Percentiles rank a stretch among this genome's conserved stretches.
Conservation (phyloP, 2,888 invertebrate genomes). For the Lepidocyrtinus sp. region DNA sequence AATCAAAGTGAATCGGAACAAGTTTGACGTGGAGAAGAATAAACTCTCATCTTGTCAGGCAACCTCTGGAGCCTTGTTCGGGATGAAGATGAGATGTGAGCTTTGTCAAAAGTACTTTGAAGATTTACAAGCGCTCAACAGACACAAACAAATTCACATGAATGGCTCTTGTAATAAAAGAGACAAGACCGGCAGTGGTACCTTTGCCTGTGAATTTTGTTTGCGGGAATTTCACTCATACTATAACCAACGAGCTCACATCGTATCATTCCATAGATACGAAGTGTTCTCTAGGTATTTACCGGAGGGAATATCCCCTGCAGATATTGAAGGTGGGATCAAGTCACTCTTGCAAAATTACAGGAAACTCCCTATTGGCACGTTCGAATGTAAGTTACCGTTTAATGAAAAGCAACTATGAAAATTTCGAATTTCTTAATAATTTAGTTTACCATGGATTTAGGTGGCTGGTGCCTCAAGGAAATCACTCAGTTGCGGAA, state of each 20-base stretch:
- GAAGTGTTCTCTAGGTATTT: slow-evolving; percentile 18
- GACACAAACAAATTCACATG: slow-evolving; percentile 4
- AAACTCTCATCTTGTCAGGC: no score
- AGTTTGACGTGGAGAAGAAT: background rate
- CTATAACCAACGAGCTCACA: slow-evolving; percentile 25
- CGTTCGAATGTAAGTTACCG: slow-evolving; percentile 23
- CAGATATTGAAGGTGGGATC: background rate
- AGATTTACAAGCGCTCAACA: slow-evolving; percentile 23
- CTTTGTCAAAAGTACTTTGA: slow-evolving; percentile 32
- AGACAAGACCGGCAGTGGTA: background rate
- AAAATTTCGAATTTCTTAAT: no score
- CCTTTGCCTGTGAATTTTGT: slow-evolving; percentile 25
- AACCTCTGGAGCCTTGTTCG: slow-evolving; percentile 17
- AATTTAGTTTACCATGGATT: no score
- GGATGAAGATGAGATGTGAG: slow-evolving; percentile 27
- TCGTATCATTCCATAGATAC: slow-evolving; percentile 13
- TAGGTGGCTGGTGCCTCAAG: no score
- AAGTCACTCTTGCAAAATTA: slow-evolving; percentile 22
- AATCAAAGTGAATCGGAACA: slow-evolving; percentile 1
- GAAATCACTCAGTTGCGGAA: slow-evolving; percentile 30
- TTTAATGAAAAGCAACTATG: no score
- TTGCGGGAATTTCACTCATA: slow-evolving; percentile 11
- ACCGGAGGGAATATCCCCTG: background rate
- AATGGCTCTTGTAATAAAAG: background rate
- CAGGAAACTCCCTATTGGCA: slow-evolving; percentile 10